Evolutionary conservation across 2,113 vertebrate genomes (phyloP), one percentile per base, ranked within the genome.

Genomic region (Syrrhaptes paradoxus): DNA sequence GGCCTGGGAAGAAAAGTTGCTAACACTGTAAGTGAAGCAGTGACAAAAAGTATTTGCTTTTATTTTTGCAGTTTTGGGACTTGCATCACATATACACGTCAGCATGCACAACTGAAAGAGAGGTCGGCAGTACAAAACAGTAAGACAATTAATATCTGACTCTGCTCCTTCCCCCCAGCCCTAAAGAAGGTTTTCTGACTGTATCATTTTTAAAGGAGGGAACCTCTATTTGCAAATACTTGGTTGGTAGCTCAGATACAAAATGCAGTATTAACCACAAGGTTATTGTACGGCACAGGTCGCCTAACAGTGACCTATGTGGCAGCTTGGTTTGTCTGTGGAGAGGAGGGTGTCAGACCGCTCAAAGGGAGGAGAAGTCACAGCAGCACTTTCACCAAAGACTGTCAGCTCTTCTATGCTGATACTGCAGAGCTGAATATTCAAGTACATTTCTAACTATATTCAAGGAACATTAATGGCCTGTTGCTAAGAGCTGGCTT

Each of bases 11-110:
- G 58, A 61, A 91, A 96, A 94, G 92, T 77, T 90, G n/a, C 90
- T 94, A 95, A 90, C 49, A 75, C 49, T 90, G 68, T 96, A 97
- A 95, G 96, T 96, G 97, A 97, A 85, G 34, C 51, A 93, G 59
- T 85, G 91, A 93, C 58, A 95, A 84, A 93, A 85, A 94, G 87
- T 94, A 76, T 95, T 87, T 19, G 13, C 79, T 94, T 92, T 81
- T 92, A 78, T 82, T 96, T 90, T 67, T 73, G 43, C 16, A 7
- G 36, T 77, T 97, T 78, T 83, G 88, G 88, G 96, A 85, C 62
- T 82, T 91, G 70, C n/a, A 94, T 84, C 82, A 87, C 52, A 67
- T 55, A 34, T 74, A 87, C 74, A 92, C 46, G 85, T 91, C 76
- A 89, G 55, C 83, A 80, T 59, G 85, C 65, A 80, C 48, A 89